A percentile compares a stretch with the other conserved stretches of the same genome.
Evolutionary conservation across 2,113 vertebrate genomes (phyloP).

Genomic region (Lutjanus erythropterus): DNA sequence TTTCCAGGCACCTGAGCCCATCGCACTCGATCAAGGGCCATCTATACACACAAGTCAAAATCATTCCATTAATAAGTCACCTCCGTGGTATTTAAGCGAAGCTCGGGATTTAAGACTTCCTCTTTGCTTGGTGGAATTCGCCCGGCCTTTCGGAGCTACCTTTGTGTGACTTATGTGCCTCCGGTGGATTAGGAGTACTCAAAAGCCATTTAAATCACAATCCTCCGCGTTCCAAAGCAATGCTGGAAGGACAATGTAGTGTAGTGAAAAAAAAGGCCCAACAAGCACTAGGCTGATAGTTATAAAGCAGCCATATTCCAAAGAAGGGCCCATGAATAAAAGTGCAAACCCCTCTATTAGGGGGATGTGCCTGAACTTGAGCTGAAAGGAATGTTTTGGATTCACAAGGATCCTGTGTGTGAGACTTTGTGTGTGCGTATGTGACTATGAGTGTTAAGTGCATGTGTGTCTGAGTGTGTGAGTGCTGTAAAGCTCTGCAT

Average conservation of each 20-base stretch:
- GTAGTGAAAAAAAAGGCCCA: constrained; percentile 56
- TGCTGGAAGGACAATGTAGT: constrained; percentile 74
- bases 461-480: constrained; percentile 8
- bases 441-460: constrained; percentile 22
- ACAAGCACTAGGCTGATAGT: constrained; percentile 71
- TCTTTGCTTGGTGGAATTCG: constrained; percentile 74
- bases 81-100: constrained; percentile 73
- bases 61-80: constrained; percentile 80
- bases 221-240: constrained; percentile 70
- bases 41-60: constrained; percentile 74
- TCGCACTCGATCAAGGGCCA: constrained; percentile 62
- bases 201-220: constrained; percentile 82
- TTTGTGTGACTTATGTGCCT: constrained; percentile 83
- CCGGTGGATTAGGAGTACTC: constrained; percentile 78
- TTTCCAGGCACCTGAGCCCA: constrained; percentile 68
- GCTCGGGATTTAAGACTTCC: constrained; percentile 81
- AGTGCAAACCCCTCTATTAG: constrained; percentile 85
- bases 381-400: constrained; percentile 85
- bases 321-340: constrained; percentile 81
- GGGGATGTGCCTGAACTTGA: constrained; percentile 85
- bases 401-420: constrained; percentile 78
- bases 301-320: constrained; percentile 79
- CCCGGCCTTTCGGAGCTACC: constrained; percentile 76
- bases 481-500: constrained; percentile 33
- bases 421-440: constrained; percentile 33